Evolutionary conservation across 2,888 invertebrate genomes (phyloP), one percentile per base, ranked within the genome.

Genomic region (Elmis aenea): DNA sequence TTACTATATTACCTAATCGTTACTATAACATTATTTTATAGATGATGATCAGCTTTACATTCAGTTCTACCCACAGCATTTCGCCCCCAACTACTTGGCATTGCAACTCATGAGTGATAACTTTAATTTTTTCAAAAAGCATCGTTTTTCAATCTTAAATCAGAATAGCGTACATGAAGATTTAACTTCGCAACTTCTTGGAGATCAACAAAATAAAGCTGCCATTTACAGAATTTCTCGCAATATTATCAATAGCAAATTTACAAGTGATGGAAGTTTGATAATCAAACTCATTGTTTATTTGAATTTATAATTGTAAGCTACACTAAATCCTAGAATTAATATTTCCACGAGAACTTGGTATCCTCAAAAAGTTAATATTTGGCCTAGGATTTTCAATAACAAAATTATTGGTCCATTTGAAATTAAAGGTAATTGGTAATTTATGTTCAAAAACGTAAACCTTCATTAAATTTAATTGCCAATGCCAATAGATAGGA

Each of bases 271-370:
- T 48, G 68, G 74, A 46, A 60, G 65, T 34, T 55, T 76, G 29
- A 58, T 75, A 44, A 62, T 77, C 50, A 76, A 76, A 64, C 59
- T 76, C 28, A 68, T 72, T 46, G 67, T 77, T 35, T 75, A 70
- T 64, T 64, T 76, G 49, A 70, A 68, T 29, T 27, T 3, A n/a
- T n/a, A n/a, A n/a, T n/a, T n/a, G n/a, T n/a, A n/a, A n/a, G n/a
- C n/a, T n/a, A n/a, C n/a, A n/a, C n/a, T n/a, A n/a, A n/a, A n/a
- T n/a, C n/a, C n/a, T n/a, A n/a, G n/a, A n/a, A n/a, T n/a, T n/a
- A n/a, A n/a, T n/a, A n/a, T n/a, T n/a, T n/a, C n/a, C n/a, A n/a
- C n/a, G n/a, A n/a, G n/a, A n/a, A n/a, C n/a, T n/a, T n/a, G n/a
- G n/a, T n/a, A n/a, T n/a, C n/a, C n/a, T n/a, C n/a, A n/a, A n/a